Percentiles rank a stretch among this genome's conserved stretches.
Evolutionary conservation across 2,797 vertebrate species (phyloP).

Genomic region (Anabacerthia variegaticeps): DNA sequence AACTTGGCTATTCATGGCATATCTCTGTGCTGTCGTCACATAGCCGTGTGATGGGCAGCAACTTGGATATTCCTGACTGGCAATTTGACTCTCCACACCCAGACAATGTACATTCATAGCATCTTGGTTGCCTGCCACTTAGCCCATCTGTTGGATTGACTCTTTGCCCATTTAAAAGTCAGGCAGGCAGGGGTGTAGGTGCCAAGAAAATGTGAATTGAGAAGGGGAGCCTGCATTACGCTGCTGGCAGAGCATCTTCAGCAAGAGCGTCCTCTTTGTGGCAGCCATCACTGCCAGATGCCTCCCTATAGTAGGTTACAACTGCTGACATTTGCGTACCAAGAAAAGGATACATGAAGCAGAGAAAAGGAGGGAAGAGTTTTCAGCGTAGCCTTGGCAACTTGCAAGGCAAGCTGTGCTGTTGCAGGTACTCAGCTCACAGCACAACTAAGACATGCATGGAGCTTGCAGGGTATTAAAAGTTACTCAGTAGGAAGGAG

Average conservation of each 20-base stretch:
- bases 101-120: constrained; percentile 63
- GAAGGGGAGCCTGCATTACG: constrained; percentile 33
- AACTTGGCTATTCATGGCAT: background rate
- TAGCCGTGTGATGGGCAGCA: constrained; percentile 24
- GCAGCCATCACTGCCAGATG: constrained; percentile 56
- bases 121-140: constrained; percentile 53
- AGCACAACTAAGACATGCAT: rapidly evolving
- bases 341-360: background rate
- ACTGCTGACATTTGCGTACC: constrained; percentile 46
- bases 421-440: background rate
- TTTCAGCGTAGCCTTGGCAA: constrained; percentile 40
- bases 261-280: constrained; percentile 46
- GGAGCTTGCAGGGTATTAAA: background rate
- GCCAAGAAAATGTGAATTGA: constrained; percentile 61
- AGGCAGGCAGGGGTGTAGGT: constrained; percentile 50
- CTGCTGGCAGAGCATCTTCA: constrained; percentile 47
- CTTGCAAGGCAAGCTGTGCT: constrained; percentile 43
- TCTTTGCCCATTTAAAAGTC: constrained; percentile 58
- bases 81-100: constrained; percentile 40
- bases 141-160: constrained; percentile 61
- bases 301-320: constrained; percentile 42
- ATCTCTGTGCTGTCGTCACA: constrained; percentile 26
- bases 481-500: background rate
- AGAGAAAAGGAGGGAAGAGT: background rate
- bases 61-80: constrained; percentile 54